A percentile compares a stretch with the other conserved stretches of the same genome.
These are phyloP conservation scores for Chloropsis hardwickii DNA, from an alignment of 2,113 vertebrate species.

Conservation along the genomic window DNA sequence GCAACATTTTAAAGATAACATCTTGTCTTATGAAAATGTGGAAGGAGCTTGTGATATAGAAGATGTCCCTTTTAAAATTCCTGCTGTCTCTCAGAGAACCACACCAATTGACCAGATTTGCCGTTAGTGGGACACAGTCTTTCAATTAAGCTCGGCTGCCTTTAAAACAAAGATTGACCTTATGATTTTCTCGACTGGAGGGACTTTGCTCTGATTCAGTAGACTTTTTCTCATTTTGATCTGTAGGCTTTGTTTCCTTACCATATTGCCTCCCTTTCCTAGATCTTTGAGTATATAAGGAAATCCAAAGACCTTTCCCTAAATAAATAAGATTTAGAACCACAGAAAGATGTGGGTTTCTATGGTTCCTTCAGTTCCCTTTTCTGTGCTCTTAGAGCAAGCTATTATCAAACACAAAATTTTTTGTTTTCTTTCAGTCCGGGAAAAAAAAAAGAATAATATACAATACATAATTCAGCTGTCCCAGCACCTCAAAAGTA, in stretches of 20 bases:
- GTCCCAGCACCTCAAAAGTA: neutral
- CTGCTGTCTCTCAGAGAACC: neutral
- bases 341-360: neutral
- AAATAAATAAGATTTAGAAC: neutral
- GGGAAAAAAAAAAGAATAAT: neutral
- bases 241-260: neutral
- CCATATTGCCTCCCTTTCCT: neutral
- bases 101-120: neutral
- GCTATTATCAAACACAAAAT: neutral
- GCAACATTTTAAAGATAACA: neutral
- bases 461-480: neutral
- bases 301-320: neutral
- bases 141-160: neutral
- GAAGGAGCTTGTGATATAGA: neutral
- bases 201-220: neutral
- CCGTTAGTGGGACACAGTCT: neutral
- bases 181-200: neutral
- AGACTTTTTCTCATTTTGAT: neutral
- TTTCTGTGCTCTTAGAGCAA: neutral
- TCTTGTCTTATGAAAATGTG: neutral
- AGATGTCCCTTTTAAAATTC: neutral
- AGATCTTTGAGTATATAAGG: neutral
- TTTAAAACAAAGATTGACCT: neutral
- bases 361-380: neutral
- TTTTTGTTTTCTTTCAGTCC: neutral